Base-by-base conservation (phyloP, 2,797 vertebrate species). In the Florisuga fusca region DNA sequence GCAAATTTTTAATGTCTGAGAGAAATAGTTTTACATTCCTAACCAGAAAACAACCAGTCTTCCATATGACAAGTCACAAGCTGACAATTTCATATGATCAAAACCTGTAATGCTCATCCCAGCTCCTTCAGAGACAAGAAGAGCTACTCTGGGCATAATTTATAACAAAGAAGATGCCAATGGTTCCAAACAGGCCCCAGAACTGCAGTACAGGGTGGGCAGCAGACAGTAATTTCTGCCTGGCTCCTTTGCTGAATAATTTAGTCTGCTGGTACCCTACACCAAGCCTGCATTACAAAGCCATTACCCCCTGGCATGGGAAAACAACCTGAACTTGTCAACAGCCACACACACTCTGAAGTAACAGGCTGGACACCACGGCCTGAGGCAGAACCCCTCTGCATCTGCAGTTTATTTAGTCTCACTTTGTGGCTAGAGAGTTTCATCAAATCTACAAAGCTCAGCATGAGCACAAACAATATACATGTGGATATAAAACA, bases 371-470 rank as follows among this genome's bases (percentile, higher is more conserved):
- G 51, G 48, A 26, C 67, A 22, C 23, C 2, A 3, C 33, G 67
- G 66, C 71, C 23, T 71, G 4, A 0, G 3, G 11, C 12, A 26
- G 62, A 75, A 6, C 7, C 29, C 23, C 25, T 5, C 7, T 6
- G 43, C 31, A 51, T 18, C 67, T 82, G 59, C 67, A 57, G 15
- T 36, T 64, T 63, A 53, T 53, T 62, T 17, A 64, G n/a, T 12
- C 61, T 74, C 43, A 7, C 22, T 38, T 74, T 0, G 0, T 6
- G 26, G 48, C 33, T 85, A 46, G 63, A 0, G 1, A 53, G 22
- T 63, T 90, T 26, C 36, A 41, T 46, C 63, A 69, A 34, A 31
- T 36, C 67, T 51, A 69, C 50, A 74, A 54, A 94, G 64, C 75
- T 87, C 64, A 80, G 36, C 51, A 27, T 0, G 0, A 71, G 26